These are phyloP conservation scores for Dufourea novaeangliae DNA, from an alignment of 1,140 invertebrate genomes.

Conservation along the genomic window DNA sequence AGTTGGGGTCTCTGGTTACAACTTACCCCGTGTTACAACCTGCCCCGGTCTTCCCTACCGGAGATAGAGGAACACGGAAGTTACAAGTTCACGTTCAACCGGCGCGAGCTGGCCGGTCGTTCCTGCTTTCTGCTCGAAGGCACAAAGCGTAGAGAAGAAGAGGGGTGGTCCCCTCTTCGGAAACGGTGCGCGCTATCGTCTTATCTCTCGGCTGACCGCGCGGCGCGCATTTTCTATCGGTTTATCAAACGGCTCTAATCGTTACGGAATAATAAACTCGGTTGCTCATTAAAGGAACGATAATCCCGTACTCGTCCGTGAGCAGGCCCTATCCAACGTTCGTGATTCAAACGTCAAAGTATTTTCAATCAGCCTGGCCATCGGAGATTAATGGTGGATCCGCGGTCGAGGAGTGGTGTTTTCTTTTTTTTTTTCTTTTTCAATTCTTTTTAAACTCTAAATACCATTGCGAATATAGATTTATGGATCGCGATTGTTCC, in stretches of 20 bases:
- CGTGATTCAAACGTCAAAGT: constrained; percentile 53
- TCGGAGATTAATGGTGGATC: constrained; percentile 48
- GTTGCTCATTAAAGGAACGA: constrained; percentile 47
- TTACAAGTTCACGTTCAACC: constrained; percentile 53
- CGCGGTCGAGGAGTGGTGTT: constrained; percentile 14
- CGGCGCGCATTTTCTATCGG: constrained; percentile 47
- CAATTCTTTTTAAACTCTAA: constrained; percentile 30
- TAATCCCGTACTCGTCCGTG: constrained; percentile 24
- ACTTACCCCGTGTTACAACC: too few species aligned
- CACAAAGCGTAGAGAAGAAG: too few species aligned
- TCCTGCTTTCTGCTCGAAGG: constrained; percentile 31
- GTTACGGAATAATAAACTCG: constrained; percentile 48
- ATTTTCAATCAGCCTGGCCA: constrained; percentile 48
- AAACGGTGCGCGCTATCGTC: constrained; percentile 1
- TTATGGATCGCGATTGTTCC: constrained; percentile 46
- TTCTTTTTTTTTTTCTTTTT: not conserved
- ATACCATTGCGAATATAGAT: constrained; percentile 47
- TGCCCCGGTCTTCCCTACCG: too few species aligned
- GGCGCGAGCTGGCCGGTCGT: constrained; percentile 8
- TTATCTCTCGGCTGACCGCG: constrained; percentile 30
- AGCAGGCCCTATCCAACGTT: constrained; percentile 32
- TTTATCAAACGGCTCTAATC: constrained; percentile 49
- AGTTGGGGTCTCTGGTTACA: too few species aligned
- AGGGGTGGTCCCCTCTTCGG: constrained; percentile 11
- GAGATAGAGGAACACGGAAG: constrained; percentile 54